Conservation (phyloP, 2,113 vertebrate species). For the Copsychus sechellarum region DNA sequence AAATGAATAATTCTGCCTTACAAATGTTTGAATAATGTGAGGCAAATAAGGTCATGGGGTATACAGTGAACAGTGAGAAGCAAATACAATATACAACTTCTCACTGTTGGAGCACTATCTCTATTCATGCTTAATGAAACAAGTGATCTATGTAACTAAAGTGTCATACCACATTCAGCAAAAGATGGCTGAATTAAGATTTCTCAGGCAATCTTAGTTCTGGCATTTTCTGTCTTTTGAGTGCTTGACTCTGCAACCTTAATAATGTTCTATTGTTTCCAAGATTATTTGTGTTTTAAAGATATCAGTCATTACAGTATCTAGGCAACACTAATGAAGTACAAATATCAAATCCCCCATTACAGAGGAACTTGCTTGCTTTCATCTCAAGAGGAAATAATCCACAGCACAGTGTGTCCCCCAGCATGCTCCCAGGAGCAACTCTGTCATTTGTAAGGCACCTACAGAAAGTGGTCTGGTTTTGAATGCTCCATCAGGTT, state of each 20-base stretch:
- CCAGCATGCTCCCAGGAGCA: neutral
- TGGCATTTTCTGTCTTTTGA: neutral
- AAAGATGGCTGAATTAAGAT: neutral
- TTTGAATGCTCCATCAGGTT: neutral
- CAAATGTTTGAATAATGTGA: neutral
- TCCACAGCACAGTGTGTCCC: neutral
- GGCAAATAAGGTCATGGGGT: neutral
- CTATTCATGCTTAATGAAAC: neutral
- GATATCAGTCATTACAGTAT: neutral
- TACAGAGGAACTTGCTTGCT: neutral
- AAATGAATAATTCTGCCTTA: conserved; percentile 1
- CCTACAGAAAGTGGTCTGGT: neutral
- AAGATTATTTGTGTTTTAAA: conserved; percentile 2
- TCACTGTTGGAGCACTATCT: neutral
- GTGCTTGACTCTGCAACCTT: neutral
- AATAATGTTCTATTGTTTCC: neutral
- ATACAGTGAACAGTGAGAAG: neutral
- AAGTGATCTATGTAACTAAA: neutral
- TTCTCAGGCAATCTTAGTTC: neutral
- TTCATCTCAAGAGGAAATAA: neutral
- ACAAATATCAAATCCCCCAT: neutral
- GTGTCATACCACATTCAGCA: neutral
- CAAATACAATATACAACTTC: neutral
- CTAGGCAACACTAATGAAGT: neutral
- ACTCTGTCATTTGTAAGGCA: neutral